A percentile compares a stretch with the other conserved stretches of the same genome.
Evolutionary conservation across 2,797 vertebrate genomes (phyloP).

Genomic region (Agapornis canus): DNA sequence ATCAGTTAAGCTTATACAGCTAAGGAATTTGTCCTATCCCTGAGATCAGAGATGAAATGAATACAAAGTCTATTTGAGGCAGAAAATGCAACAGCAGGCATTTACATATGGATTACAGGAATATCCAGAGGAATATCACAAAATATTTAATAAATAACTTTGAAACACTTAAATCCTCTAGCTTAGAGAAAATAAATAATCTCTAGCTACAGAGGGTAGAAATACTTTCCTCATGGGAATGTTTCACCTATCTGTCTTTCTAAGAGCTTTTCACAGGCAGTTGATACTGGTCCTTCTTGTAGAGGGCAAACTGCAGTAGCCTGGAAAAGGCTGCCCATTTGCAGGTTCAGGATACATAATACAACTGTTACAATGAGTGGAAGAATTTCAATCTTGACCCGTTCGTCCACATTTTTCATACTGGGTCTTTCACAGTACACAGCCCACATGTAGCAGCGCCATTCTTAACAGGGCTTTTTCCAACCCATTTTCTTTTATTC

Average conservation of each 20-base stretch:
- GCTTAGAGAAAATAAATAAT: constrained; percentile 3
- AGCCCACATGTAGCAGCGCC: background rate
- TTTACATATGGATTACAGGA: background rate
- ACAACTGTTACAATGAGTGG: background rate
- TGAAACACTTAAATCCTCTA: background rate
- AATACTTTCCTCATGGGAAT: background rate
- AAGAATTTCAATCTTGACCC: background rate
- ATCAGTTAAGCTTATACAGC: background rate
- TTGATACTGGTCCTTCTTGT: background rate
- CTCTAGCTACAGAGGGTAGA: background rate
- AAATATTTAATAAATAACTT: constrained; percentile 6
- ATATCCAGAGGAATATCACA: background rate
- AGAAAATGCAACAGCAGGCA: background rate
- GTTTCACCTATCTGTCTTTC: background rate
- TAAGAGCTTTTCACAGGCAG: background rate
- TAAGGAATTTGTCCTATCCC: background rate
- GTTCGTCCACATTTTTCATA: background rate
- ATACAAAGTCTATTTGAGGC: background rate
- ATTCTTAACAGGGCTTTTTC: background rate
- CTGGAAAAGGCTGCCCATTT: background rate
- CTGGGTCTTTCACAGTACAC: background rate
- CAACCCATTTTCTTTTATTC: background rate
- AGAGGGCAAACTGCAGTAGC: background rate
- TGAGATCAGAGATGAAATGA: background rate
- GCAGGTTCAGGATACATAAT: background rate